Conservation (phyloP, 2,797 vertebrate species). For the Trachurus trachurus region DNA sequence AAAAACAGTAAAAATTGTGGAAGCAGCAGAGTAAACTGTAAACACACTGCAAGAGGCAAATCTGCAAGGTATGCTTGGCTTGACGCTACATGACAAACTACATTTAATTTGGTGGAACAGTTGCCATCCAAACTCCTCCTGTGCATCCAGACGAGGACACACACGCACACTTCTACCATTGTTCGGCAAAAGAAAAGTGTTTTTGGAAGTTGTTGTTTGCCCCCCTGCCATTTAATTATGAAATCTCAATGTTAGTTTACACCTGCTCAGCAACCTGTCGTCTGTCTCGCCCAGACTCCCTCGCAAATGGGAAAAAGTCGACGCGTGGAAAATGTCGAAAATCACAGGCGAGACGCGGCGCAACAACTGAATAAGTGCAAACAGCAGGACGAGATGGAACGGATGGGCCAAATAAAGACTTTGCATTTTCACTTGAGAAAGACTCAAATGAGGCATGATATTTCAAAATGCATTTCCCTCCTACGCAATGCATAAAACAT, state of each 20-base stretch:
- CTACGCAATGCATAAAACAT: slow-evolving; percentile 83
- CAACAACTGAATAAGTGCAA: slow-evolving; percentile 78
- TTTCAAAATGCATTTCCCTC: slow-evolving; percentile 73
- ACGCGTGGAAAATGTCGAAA: slow-evolving; percentile 71
- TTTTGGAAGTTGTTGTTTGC: slow-evolving; percentile 57
- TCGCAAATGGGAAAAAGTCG: slow-evolving; percentile 76
- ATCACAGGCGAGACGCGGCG: slow-evolving; percentile 66
- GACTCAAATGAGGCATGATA: slow-evolving; percentile 86
- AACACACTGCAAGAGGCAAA: slow-evolving; percentile 2
- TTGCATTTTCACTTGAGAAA: slow-evolving; percentile 78
- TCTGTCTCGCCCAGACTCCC: slow-evolving; percentile 73
- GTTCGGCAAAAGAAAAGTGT: slow-evolving; percentile 49
- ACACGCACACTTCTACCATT: slow-evolving; percentile 40
- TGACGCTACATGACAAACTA: neutral
- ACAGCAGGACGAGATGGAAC: slow-evolving; percentile 74
- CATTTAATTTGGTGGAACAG: slow-evolving; percentile 17
- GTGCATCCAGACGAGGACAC: slow-evolving; percentile 23
- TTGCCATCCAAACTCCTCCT: slow-evolving; percentile 22
- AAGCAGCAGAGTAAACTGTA: neutral
- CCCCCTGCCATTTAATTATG: slow-evolving; percentile 68
- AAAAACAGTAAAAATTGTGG: neutral
- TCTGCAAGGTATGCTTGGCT: slow-evolving; percentile 14
- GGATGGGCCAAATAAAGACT: slow-evolving; percentile 82
- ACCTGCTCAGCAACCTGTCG: slow-evolving; percentile 85
- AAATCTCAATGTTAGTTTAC: slow-evolving; percentile 78